Percentiles rank a stretch among this genome's conserved stretches.
Conservation (phyloP, 2,888 invertebrate species). For the Drosophila neotestacea region DNA sequence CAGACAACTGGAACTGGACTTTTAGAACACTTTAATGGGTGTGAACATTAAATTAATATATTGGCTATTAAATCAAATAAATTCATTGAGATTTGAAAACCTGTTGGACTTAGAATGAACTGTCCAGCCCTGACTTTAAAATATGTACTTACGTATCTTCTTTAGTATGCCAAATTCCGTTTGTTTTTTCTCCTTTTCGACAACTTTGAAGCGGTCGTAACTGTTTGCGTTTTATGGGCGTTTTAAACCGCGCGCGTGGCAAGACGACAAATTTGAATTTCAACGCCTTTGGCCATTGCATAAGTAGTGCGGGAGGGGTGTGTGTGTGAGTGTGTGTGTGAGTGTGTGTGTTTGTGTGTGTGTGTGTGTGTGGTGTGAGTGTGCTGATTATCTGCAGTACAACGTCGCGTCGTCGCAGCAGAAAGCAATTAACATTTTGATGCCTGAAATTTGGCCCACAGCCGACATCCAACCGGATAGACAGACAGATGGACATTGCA, state of each 20-base stretch:
- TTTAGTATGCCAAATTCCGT: conserved; percentile 40
- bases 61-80: neutral
- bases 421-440: conserved; percentile 77
- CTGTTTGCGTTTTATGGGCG: conserved; percentile 56
- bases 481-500: conserved; percentile 16
- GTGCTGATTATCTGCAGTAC: conserved; percentile 46
- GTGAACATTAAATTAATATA: conserved; percentile 1
- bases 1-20: neutral
- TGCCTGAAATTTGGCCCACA: conserved; percentile 63
- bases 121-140: conserved; percentile 27
- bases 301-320: conserved; percentile 20
- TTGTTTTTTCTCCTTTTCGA: conserved; percentile 17
- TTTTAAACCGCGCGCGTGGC: conserved; percentile 51
- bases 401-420: conserved; percentile 23
- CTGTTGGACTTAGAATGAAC: conserved; percentile 6
- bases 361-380: conserved; percentile 11
- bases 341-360: neutral
- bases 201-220: conserved; percentile 32
- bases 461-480: conserved; percentile 13
- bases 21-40: neutral
- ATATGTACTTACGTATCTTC: conserved; percentile 4
- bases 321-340: conserved; percentile 4
- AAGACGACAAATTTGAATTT: conserved; percentile 38
- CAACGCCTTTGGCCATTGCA: conserved; percentile 39
- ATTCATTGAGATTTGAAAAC: conserved; percentile 9